Percentiles rank a stretch among this genome's conserved stretches.
These are phyloP conservation scores for Glossophaga mutica DNA, from an alignment of 2,797 vertebrate species.

Conservation along the genomic window DNA sequence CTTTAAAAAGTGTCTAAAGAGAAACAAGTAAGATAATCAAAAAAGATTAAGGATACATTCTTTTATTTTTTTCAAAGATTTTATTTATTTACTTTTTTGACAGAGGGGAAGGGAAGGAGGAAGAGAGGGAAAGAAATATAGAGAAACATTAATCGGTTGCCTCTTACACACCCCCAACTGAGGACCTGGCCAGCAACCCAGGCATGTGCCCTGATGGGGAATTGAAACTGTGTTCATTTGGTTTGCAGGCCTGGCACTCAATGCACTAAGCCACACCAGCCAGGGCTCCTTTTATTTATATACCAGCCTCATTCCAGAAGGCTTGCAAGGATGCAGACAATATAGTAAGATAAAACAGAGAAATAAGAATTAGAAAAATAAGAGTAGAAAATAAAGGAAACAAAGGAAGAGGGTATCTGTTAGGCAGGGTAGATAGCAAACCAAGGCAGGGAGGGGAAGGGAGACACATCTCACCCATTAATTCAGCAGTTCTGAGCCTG, in stretches of 20 bases:
- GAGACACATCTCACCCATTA: neutral
- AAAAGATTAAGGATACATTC: slow-evolving; percentile 22
- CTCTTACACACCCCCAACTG: too few species aligned
- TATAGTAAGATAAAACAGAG: slow-evolving; percentile 26
- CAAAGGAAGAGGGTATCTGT: neutral
- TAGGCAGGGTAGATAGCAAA: neutral
- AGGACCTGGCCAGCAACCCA: too few species aligned
- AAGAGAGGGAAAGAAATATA: too few species aligned
- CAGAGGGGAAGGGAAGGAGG: too few species aligned
- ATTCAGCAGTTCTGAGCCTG: neutral
- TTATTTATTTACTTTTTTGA: too few species aligned
- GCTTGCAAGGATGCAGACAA: slow-evolving; percentile 38
- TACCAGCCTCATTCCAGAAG: slow-evolving; percentile 33
- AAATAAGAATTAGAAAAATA: slow-evolving; percentile 41
- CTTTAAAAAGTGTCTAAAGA: slow-evolving; percentile 15
- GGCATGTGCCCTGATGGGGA: too few species aligned
- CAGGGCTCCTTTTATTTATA: neutral
- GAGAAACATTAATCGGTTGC: too few species aligned
- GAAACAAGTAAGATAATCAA: slow-evolving; percentile 47
- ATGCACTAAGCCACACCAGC: too few species aligned
- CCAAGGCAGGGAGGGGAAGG: neutral
- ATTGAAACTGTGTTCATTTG: too few species aligned
- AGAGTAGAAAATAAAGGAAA: slow-evolving; percentile 20
- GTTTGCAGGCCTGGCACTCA: too few species aligned
- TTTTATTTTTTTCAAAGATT: neutral